Evolutionary conservation across 2,888 invertebrate genomes (phyloP), one percentile per base, ranked within the genome.

Genomic region (Drosophila ustulata): DNA sequence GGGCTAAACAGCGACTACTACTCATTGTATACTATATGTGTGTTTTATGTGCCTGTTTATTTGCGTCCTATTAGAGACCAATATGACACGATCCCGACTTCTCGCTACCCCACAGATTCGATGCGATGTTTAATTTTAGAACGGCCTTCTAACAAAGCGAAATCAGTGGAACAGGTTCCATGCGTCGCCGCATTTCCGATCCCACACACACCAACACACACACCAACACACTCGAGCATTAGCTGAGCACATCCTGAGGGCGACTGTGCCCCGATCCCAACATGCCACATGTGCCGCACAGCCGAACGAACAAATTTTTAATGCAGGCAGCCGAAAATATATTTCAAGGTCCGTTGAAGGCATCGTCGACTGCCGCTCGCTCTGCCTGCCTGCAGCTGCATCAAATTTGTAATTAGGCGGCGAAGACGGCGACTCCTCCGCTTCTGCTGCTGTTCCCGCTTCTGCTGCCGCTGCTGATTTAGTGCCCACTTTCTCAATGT

Each of bases 381-480:
- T 11, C 53, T 84, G 80, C 58, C 53, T 84, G 80, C 58, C 56
- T 75, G 88, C 85, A 83, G 79, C 88, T 83, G 82, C 88, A 82
- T 69, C 66, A 77, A 69, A 79, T 82, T 71, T 61, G 85, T 75
- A 85, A 85, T 82, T 79, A 66, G 75, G 62, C 57, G 75, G 53
- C 50, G 66, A 67, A 68, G 78, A 51, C 55, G 75, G 45, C 67
- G 66, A 32, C 71, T 71, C 66, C 62, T 46, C 58, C 50, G 74
- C 70, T 77, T 74, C 34, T 11, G 34, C 34, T 11, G 11, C 34
- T 1, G 34, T 11, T 1, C n/a, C 37, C 4, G 37, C 7, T 6
- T 43, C 58, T 52, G 74, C 37, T 2, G 37, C 7, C 1, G 43
- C 58, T 52, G 74, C 74, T 78, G 78, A 77, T 74, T 80, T 80